Evolutionary conservation across 1,140 invertebrate species (phyloP).

Genomic region (Formica selysi): DNA sequence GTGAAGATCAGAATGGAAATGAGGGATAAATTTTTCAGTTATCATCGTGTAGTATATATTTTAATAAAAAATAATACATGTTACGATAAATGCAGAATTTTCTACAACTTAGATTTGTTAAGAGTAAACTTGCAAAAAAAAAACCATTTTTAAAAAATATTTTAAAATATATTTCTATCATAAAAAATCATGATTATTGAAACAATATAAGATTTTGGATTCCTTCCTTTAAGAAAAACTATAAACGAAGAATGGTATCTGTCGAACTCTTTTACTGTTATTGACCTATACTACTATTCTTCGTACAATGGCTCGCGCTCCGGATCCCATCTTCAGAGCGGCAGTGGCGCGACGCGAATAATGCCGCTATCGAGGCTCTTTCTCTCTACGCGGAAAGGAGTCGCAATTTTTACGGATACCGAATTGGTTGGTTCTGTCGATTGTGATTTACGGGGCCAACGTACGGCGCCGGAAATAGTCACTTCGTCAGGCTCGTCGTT

Average conservation of each 20-base stretch:
- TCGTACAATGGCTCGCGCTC: slow-evolving; percentile 3
- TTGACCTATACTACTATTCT: slow-evolving; percentile 30
- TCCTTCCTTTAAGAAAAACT: not conserved
- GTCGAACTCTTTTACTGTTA: slow-evolving; percentile 32
- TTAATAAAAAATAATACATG: not conserved
- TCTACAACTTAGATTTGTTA: not conserved
- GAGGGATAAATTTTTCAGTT: not conserved
- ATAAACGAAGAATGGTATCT: slow-evolving; percentile 7
- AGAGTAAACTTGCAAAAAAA: too few relatives aligned
- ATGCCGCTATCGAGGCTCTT: slow-evolving; percentile 20
- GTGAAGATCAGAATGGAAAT: not conserved
- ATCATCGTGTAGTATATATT: not conserved
- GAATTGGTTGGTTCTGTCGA: slow-evolving; percentile 62
- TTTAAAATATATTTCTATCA: not conserved
- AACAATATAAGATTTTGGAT: not conserved
- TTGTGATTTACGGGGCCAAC: slow-evolving; percentile 67
- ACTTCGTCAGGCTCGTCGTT: slow-evolving; percentile 72
- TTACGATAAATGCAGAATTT: not conserved
- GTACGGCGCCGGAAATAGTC: slow-evolving; percentile 71
- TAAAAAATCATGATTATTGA: not conserved
- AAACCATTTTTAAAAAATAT: not conserved
- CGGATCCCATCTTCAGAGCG: slow-evolving; percentile 24
- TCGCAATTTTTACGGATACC: slow-evolving; percentile 70
- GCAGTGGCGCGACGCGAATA: slow-evolving; percentile 44
- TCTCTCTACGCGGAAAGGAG: slow-evolving; percentile 43